phyloP scores from a whole-genome alignment of 1,140 invertebrate genomes.

The Wasmannia auropunctata region DNA sequence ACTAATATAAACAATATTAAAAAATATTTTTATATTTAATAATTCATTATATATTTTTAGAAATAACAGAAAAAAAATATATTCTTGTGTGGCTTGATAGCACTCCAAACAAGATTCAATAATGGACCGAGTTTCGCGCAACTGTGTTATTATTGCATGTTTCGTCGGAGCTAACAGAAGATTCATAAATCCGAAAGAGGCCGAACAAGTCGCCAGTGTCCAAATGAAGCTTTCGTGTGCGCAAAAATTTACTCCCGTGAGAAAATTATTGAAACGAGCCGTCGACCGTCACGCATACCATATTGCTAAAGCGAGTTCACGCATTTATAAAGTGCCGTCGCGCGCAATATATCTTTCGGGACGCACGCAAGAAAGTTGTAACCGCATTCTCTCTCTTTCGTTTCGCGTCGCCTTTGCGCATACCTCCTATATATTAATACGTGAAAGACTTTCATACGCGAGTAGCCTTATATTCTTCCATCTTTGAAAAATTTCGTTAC shows the following conservation, averaged over 20 bases:
- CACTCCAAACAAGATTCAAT: background rate
- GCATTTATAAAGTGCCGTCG: slow-evolving; percentile 4
- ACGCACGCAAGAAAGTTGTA: slow-evolving; percentile 35
- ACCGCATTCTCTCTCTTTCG: background rate
- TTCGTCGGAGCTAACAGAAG: background rate
- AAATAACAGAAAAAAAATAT: background rate
- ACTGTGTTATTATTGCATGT: background rate
- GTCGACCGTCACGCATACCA: slow-evolving; percentile 41
- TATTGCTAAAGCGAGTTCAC: background rate
- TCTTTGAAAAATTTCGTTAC: background rate
- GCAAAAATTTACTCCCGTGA: slow-evolving; percentile 34
- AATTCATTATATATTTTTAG: too few species aligned
- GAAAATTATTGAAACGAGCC: slow-evolving; percentile 50
- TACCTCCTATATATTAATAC: background rate
- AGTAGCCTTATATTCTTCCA: background rate
- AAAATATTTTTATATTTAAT: too few species aligned
- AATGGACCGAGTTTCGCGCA: background rate
- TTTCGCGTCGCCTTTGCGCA: background rate
- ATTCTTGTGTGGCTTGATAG: background rate
- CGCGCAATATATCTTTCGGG: slow-evolving; percentile 26
- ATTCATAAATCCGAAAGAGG: background rate
- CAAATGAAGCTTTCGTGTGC: slow-evolving; percentile 27
- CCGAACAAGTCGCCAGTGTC: background rate
- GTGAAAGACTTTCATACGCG: background rate
- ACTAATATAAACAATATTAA: too few species aligned